These are phyloP conservation scores for Pyxicephalus adspersus DNA, from an alignment of 2,113 vertebrate species.

Conservation along the genomic window DNA sequence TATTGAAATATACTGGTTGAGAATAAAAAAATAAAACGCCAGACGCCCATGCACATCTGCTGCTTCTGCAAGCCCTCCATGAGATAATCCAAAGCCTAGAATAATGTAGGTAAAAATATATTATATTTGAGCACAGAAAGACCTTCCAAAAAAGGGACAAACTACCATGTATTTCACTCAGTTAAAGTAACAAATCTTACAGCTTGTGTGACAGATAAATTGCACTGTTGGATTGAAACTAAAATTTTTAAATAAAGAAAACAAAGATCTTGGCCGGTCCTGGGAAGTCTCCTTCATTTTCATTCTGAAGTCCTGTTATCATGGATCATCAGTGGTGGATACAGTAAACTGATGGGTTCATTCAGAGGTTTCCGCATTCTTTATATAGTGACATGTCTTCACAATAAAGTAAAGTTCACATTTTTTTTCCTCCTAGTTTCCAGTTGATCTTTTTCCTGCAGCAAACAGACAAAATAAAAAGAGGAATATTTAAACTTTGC, in stretches of 20 bases:
- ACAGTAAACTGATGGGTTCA: background rate
- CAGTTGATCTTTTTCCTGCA: slow-evolving; percentile 44
- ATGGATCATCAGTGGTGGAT: background rate
- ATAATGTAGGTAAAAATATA: no score
- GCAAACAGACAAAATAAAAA: background rate
- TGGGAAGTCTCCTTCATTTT: slow-evolving; percentile 4
- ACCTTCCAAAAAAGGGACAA: no score
- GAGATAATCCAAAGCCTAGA: no score
- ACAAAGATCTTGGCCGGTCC: background rate
- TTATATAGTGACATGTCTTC: background rate
- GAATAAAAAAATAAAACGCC: no score
- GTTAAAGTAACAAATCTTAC: no score
- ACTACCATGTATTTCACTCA: no score
- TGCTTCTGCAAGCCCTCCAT: no score
- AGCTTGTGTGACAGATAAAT: background rate
- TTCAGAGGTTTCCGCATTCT: background rate
- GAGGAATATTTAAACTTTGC: background rate
- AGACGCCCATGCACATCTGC: no score
- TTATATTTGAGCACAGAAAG: no score
- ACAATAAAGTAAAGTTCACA: background rate
- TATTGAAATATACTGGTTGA: no score
- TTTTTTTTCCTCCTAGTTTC: slow-evolving; percentile 12
- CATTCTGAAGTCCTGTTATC: background rate
- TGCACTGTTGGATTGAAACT: background rate
- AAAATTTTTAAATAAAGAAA: background rate